Percentiles rank a stretch among this genome's conserved stretches.
phyloP scores from a whole-genome alignment of 2,797 vertebrate genomes.

The Molossus molossus region DNA sequence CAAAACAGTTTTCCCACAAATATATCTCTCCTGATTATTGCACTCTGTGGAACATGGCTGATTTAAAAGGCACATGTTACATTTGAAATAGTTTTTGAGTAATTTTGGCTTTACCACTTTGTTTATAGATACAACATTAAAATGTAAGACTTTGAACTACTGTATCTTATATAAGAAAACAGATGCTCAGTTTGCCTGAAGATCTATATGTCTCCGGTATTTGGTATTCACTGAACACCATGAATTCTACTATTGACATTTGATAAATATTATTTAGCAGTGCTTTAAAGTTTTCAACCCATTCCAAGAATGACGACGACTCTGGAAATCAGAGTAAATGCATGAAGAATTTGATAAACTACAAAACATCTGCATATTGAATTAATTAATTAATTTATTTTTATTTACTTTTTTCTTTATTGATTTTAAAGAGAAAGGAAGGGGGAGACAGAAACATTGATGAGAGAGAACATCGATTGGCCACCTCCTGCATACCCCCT shows the following conservation, averaged over 20 bases:
- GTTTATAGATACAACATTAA: neutral
- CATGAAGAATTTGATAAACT: neutral
- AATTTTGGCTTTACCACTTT: slow-evolving; percentile 45
- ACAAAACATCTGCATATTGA: neutral
- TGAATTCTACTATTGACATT: neutral
- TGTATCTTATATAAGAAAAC: slow-evolving; percentile 39
- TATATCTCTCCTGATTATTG: neutral
- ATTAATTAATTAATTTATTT: neutral
- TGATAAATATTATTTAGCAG: neutral
- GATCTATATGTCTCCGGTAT: neutral
- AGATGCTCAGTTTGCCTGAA: slow-evolving; percentile 17
- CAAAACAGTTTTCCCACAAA: neutral
- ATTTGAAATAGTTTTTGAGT: slow-evolving; percentile 14
- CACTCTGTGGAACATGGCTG: neutral
- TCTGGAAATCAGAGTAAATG: neutral
- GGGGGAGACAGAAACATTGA: no score
- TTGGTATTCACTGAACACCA: neutral
- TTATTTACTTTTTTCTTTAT: no score
- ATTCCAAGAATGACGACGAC: neutral
- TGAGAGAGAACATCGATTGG: no score
- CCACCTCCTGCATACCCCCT: no score
- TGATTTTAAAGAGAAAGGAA: no score
- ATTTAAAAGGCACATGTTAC: slow-evolving; percentile 24
- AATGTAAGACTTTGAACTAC: slow-evolving; percentile 3
- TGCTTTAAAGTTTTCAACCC: neutral